Base-by-base conservation (phyloP, 2,888 invertebrate species). In the Leucozona laternaria region DNA sequence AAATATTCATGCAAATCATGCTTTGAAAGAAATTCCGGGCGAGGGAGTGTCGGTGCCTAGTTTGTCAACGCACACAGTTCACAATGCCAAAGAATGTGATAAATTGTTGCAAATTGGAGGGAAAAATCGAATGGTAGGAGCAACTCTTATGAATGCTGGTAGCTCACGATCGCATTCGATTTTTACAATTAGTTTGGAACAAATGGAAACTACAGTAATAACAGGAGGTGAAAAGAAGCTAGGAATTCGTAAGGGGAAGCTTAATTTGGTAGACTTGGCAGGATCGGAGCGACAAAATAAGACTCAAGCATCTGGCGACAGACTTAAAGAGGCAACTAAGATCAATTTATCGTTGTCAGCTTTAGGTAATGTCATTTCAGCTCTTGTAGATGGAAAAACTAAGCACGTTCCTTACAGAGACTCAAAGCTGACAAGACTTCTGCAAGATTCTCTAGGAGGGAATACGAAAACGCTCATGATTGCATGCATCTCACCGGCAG, bases 401-500 rank as follows among this genome's bases (percentile, higher is more conserved):
- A 96, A 95, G 90, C 96, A 97, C 91, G 94, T 96, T 55, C 97
- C 96, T 0, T 97, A 96, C 92, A 93, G 97, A 88, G 97, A 98
- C 91, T 97, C 97, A 20, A 98, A 97, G 91, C 93, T 98, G 1
- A 97, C 97, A 0, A 92, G 97, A 87, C 92, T 97, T 4, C 92
- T 97, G 31, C 96, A 95, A 93, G 96, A 97, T 91, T 97, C 96
- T 6, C 92, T 97, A 6, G 97, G 97, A 5, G 97, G 97, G 0
- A 98, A 98, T 91, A 97, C 97, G 0, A 96, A 97, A 90, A 98
- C 97, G 0, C 91, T 98, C 66, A 98, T 98, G 97, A 95, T 97
- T 66, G 97, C 97, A 0, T 97, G 97, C 90, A 93, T 97, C 2
- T 96, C 97, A 25, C 97, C 97, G 0, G 96, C 97, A 1, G 96